Percentiles rank a stretch among this genome's conserved stretches.
phyloP scores from a whole-genome alignment of 2,888 invertebrate species.

The Scrobipalpa atriplicella region DNA sequence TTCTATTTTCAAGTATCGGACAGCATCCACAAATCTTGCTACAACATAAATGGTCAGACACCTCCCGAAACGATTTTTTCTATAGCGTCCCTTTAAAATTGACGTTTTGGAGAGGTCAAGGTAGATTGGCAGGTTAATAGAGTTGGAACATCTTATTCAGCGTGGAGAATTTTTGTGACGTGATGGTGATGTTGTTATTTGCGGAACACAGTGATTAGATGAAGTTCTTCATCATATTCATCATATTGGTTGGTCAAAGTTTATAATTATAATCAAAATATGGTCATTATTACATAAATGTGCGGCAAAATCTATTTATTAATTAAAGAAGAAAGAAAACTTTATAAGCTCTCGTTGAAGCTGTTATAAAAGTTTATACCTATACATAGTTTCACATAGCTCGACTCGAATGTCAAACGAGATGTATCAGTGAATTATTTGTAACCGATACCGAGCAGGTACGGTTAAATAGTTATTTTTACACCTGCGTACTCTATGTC shows the following conservation, averaged over 20 bases:
- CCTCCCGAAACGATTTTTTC: slow-evolving; percentile 37
- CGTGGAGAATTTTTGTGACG: slow-evolving; percentile 43
- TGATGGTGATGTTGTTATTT: slow-evolving; percentile 46
- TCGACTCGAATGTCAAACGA: slow-evolving; percentile 41
- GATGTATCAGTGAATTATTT: slow-evolving; percentile 40
- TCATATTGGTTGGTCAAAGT: too few relatives aligned
- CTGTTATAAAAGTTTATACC: slow-evolving; percentile 30
- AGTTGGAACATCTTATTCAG: slow-evolving; percentile 37
- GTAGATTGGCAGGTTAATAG: slow-evolving; percentile 42
- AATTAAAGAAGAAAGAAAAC: slow-evolving; percentile 42
- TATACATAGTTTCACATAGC: slow-evolving; percentile 16
- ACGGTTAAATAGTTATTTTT: slow-evolving; percentile 22
- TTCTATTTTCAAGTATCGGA: slow-evolving; percentile 19
- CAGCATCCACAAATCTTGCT: slow-evolving; percentile 31
- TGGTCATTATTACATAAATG: background rate
- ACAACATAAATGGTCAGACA: slow-evolving; percentile 47
- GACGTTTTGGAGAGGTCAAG: slow-evolving; percentile 39
- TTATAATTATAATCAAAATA: too few relatives aligned
- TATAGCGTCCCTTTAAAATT: slow-evolving; percentile 25
- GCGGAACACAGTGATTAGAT: slow-evolving; percentile 45
- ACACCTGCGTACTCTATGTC: background rate
- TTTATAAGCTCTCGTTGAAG: slow-evolving; percentile 31
- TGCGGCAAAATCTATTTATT: background rate
- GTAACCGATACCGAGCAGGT: slow-evolving; percentile 39
- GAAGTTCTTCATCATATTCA: background rate